phyloP scores from a whole-genome alignment of 2,113 vertebrate genomes.

The Lethenteron reissneri region DNA sequence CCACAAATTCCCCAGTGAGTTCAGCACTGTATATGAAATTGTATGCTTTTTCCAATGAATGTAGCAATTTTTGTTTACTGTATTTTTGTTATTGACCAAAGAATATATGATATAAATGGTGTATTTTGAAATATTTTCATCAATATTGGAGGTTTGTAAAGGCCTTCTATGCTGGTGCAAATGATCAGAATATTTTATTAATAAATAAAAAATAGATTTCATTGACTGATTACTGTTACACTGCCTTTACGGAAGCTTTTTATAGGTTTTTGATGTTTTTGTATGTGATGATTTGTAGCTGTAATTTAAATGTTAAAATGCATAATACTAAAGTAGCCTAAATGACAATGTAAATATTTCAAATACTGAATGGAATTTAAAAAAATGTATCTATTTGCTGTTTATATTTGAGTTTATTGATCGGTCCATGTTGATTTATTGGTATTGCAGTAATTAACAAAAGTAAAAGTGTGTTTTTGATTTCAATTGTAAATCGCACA shows the following conservation, averaged over 20 bases:
- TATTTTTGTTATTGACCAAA: conserved; percentile 7
- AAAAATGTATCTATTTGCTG: no score
- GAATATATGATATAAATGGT: conserved; percentile 4
- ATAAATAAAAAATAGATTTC: not conserved
- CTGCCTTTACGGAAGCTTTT: conserved; percentile 4
- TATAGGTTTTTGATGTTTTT: not conserved
- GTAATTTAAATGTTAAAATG: not conserved
- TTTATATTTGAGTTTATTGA: no score
- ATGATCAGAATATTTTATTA: conserved; percentile 3
- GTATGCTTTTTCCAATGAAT: conserved; percentile 5
- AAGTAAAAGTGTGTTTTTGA: no score
- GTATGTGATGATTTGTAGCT: conserved; percentile 2
- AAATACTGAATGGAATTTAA: no score
- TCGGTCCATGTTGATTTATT: no score
- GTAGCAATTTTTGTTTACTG: conserved; percentile 6
- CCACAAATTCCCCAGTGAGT: no score
- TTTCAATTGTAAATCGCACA: no score
- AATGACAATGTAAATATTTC: no score
- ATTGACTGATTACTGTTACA: conserved; percentile 1
- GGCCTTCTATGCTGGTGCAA: conserved; percentile 3
- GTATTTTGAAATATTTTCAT: conserved; percentile 6
- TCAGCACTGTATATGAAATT: conserved; percentile 1
- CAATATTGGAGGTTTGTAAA: conserved; percentile 1
- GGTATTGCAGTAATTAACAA: no score
- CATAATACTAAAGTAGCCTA: no score